Conservation (phyloP, 2,113 vertebrate species). For the Bufo gargarizans region DNA sequence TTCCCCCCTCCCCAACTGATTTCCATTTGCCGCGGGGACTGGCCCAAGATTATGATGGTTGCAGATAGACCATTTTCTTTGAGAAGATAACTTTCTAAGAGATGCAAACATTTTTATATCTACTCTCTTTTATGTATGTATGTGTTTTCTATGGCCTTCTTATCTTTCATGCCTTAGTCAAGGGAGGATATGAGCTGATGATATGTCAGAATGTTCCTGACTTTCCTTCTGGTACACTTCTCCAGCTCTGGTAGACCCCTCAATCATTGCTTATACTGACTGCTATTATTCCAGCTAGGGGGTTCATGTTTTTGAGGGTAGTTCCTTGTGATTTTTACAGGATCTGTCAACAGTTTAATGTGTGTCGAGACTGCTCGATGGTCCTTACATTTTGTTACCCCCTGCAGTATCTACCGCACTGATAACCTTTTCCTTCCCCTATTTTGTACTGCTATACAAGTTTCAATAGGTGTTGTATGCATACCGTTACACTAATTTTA, state of each 20-base stretch:
- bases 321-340: not conserved
- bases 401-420: not conserved
- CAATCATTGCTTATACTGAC: not conserved
- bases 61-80: not conserved
- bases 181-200: too few relatives aligned
- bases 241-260: not conserved
- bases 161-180: not conserved
- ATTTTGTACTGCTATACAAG: not conserved
- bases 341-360: not conserved
- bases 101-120: not conserved
- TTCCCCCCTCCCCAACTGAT: too few relatives aligned
- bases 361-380: not conserved
- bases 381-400: not conserved
- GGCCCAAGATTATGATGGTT: too few relatives aligned
- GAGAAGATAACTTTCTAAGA: not conserved
- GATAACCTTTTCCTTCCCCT: not conserved
- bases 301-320: not conserved
- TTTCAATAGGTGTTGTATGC: too few relatives aligned
- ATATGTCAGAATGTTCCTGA: too few relatives aligned
- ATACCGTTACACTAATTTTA: too few relatives aligned
- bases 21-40: not conserved
- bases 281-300: not conserved
- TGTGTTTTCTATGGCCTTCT: not conserved
- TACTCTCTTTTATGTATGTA: not conserved
- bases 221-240: not conserved